phyloP scores from a whole-genome alignment of 2,888 invertebrate species.

The Scotopteryx bipunctaria region DNA sequence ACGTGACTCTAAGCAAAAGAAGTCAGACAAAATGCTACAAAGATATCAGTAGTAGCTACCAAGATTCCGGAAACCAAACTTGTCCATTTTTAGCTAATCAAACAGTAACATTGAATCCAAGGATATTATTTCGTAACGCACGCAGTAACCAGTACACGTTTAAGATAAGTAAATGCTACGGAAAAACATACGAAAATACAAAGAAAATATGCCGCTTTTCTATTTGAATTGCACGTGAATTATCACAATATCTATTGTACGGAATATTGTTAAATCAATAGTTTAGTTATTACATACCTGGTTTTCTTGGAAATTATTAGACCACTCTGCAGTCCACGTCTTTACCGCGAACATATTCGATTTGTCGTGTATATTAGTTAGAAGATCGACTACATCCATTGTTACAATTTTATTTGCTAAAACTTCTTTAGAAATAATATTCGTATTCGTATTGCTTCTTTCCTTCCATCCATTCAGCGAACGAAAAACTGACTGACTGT shows the following conservation, averaged over 20 bases:
- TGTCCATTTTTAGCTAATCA: slow-evolving; percentile 40
- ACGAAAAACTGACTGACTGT: not conserved
- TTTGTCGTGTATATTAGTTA: slow-evolving; percentile 75
- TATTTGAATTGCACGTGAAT: too few species aligned
- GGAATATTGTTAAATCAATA: slow-evolving; percentile 24
- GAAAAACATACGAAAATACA: slow-evolving; percentile 4
- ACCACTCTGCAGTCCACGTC: slow-evolving; percentile 78
- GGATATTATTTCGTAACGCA: slow-evolving; percentile 39
- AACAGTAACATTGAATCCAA: slow-evolving; percentile 52
- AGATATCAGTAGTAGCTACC: slow-evolving; percentile 2
- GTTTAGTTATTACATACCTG: slow-evolving; percentile 56
- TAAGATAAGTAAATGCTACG: not conserved
- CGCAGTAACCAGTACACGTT: slow-evolving; percentile 8
- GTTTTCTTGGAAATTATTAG: slow-evolving; percentile 76
- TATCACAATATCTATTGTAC: too few species aligned
- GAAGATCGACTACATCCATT: slow-evolving; percentile 77
- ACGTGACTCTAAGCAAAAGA: not conserved
- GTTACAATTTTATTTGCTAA: slow-evolving; percentile 41
- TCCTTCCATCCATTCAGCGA: not conserved
- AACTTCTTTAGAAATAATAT: slow-evolving; percentile 31
- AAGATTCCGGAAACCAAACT: slow-evolving; percentile 32
- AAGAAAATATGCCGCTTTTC: too few species aligned
- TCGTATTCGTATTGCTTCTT: not conserved
- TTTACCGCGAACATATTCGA: slow-evolving; percentile 76
- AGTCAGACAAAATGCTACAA: not conserved